Evolutionary conservation across 2,888 invertebrate genomes (phyloP), one percentile per base, ranked within the genome.

Genomic region (Ennomos quercinarius): DNA sequence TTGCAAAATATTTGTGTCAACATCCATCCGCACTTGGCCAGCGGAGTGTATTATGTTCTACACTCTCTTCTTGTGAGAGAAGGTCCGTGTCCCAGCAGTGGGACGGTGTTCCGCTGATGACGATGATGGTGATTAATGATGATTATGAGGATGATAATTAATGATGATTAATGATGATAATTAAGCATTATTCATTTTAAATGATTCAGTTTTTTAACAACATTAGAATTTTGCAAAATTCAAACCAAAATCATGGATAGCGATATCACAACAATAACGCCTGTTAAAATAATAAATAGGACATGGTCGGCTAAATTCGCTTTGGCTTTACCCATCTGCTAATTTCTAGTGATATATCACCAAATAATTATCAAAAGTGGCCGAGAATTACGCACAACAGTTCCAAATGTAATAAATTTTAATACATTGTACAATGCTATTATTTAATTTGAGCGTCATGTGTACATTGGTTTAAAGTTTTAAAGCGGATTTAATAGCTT

Each of bases 361-460:
- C 40, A 36, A 50, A 61, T 55, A 47, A 58, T 56, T 47, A 61
- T 42, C 45, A 17, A 48, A 60, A 55, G 27, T 17, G 55, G 39
- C 13, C 10, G 8, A 13, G 39, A 46, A 56, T 45, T 27, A 56
- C 40, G 42, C 40, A 56, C 38, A 44, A 38, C 51, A 34, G 49
- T 62, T 57, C 48, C 41, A 11, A 58, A 45, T 46, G 63, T 57
- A 35, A 64, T 64, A 68, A 57, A 66, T 66, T 64, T 55, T 51
- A 61, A 47, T 59, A 54, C 62, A 62, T 56, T 56, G 63, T 60
- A 52, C 57, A 49, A 56, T 34, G n/a, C 38, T 39, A 52, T 64
- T 57, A 66, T 66, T 64, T 63, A 57, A 68, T 63, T 58, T 40
- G 57, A 57, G 50, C 54, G 55, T 34, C 48, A 58, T 52, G 62